Conservation (phyloP, 1,140 invertebrate genomes). For the Calosoma granatense region DNA sequence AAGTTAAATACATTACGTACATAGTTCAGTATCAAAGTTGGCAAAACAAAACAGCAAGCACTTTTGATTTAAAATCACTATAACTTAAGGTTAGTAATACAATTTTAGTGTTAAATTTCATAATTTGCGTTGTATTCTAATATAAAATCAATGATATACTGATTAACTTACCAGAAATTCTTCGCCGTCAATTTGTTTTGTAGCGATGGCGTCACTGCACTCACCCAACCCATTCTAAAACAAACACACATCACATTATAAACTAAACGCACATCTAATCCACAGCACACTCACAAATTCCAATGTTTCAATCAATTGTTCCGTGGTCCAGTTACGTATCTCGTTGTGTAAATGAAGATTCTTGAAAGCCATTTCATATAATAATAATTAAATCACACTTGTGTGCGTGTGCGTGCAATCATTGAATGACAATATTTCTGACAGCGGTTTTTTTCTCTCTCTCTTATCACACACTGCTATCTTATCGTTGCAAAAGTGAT, state of each 20-base stretch:
- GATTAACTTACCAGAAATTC: conserved; percentile 15
- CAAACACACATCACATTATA: too few species aligned
- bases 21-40: neutral
- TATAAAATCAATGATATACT: neutral
- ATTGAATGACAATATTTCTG: too few species aligned
- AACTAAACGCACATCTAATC: too few species aligned
- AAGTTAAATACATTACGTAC: neutral
- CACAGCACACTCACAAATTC: conserved; percentile 12
- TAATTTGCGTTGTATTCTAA: neutral
- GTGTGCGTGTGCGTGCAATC: too few species aligned
- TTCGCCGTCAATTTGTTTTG: conserved; percentile 9
- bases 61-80: neutral
- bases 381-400: too few species aligned
- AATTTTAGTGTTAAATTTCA: neutral
- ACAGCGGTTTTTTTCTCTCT: too few species aligned
- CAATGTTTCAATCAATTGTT: conserved; percentile 10
- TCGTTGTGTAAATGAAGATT: conserved; percentile 4
- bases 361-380: too few species aligned
- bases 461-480: too few species aligned
- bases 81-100: too few species aligned
- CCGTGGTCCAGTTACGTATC: conserved; percentile 2
- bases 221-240: conserved; percentile 16
- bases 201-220: conserved; percentile 2
- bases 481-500: too few species aligned
- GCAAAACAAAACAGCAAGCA: neutral